Percentiles rank a stretch among this genome's conserved stretches.
phyloP scores from a whole-genome alignment of 2,113 vertebrate genomes.

The Chionomys nivalis region DNA sequence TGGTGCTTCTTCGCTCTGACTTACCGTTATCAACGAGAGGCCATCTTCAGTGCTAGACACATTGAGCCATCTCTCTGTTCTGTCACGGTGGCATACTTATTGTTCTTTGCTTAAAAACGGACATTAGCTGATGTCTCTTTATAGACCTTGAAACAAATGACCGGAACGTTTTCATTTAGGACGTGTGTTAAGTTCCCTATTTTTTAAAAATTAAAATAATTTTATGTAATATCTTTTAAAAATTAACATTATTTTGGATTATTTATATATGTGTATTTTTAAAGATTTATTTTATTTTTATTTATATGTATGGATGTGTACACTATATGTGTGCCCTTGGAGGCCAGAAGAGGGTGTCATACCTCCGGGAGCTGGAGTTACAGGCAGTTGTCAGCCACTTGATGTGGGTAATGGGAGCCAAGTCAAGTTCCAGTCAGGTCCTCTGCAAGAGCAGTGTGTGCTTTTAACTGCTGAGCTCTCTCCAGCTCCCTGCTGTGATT shows the following conservation, averaged over 20 bases:
- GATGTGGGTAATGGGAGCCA: not conserved
- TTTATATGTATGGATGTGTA: not conserved
- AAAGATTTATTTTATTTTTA: not conserved
- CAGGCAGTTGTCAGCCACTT: not conserved
- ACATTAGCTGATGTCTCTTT: not conserved
- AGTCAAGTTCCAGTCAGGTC: not conserved
- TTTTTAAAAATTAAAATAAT: constrained; percentile 33
- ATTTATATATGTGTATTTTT: not conserved
- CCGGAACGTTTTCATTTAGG: not conserved
- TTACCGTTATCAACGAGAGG: not conserved
- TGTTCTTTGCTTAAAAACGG: constrained; percentile 12
- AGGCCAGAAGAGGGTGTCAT: not conserved
- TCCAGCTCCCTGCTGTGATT: not conserved
- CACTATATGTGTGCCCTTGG: not conserved
- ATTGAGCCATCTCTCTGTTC: not conserved
- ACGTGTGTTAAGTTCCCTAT: not conserved
- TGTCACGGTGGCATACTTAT: not conserved
- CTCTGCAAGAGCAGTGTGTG: not conserved
- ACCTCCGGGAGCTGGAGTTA: not conserved
- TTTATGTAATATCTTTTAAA: constrained; percentile 35
- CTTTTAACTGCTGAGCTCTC: not conserved
- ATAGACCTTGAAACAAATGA: not conserved
- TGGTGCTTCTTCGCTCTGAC: not conserved
- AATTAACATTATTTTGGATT: constrained; percentile 5
- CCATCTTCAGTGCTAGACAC: not conserved